Conservation (phyloP, 2,113 vertebrate genomes). For the Pomatostomus ruficeps region DNA sequence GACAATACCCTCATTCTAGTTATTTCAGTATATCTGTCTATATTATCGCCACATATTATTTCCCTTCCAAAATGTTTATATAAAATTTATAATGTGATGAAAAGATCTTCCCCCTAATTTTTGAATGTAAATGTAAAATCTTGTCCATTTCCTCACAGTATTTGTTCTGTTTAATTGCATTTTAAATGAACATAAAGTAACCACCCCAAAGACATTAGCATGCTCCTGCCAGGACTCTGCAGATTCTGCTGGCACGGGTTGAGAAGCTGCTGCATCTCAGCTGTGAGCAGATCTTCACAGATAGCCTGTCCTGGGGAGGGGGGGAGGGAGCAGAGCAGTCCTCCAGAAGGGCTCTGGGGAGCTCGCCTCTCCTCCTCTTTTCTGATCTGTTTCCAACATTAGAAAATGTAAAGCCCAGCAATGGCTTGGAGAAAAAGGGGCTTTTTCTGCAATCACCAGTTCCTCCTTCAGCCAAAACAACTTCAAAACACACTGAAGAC, state of each 20-base stretch:
- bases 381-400: not conserved
- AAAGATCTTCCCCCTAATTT: slow-evolving; percentile 49
- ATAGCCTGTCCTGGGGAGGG: not conserved
- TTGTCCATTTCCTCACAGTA: slow-evolving; percentile 32
- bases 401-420: not conserved
- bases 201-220: not conserved
- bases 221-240: not conserved
- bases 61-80: slow-evolving; percentile 33
- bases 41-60: not conserved
- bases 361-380: not conserved
- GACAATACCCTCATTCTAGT: not conserved
- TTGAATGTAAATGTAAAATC: slow-evolving; percentile 44
- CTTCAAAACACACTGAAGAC: not conserved
- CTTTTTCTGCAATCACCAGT: not conserved
- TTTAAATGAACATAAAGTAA: slow-evolving; percentile 55
- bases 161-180: slow-evolving; percentile 67
- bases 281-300: not conserved
- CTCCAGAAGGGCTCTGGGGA: not conserved
- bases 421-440: not conserved
- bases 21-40: not conserved
- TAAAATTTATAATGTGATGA: slow-evolving; percentile 43
- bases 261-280: not conserved
- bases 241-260: not conserved
- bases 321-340: not conserved
- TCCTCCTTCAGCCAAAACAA: slow-evolving; percentile 17